Evolutionary conservation across 2,797 vertebrate species (phyloP), one percentile per base, ranked within the genome.

Genomic region (Acridotheres tristis): DNA sequence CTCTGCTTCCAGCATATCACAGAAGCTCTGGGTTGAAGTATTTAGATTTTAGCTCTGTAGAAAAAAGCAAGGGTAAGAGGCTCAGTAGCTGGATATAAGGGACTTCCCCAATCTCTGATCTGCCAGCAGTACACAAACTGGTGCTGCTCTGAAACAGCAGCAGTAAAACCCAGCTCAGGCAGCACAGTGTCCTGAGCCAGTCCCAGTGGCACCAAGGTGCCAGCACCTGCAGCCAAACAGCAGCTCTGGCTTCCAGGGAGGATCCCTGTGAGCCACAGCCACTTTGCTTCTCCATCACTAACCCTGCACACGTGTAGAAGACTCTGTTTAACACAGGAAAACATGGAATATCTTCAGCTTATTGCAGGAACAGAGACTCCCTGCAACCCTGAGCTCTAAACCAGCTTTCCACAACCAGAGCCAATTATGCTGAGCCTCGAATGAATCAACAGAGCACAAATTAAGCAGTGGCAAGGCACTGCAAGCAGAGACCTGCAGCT

Each of bases 401-500:
- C 48, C 50, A 89, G 86, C 77, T 69, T 72, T 82, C 77, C 68
- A 72, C 29, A 83, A 30, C 11, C 87, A 71, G 58, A 81, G 89
- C 89, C 93, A 97, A 95, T 74, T 84, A 89, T 61, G 34, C 42
- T 74, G 85, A 93, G 80, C 83, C 92, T 77, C 3, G 0, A 72
- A 89, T 93, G 95, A 96, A 96, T 94, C 96, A 92, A 95, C 78
- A 90, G 19, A 68, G 74, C 82, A 68, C 27, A 6, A 94, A 85
- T 73, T 50, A 94, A 79, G 84, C 79, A 86, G 85, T 16, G 53
- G 89, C 57, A 77, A 93, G 58, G 71, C 61, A 11, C 9, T 85
- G 88, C 96, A 90, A 92, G 96, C 94, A 95, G 81, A 90, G 95
- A 96, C 96, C 86, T 97, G 96, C 78, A 96, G 77, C 74, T 67